A percentile compares a stretch with the other conserved stretches of the same genome.
Conservation (phyloP, 2,113 vertebrate genomes). For the Crotalus helleri region DNA sequence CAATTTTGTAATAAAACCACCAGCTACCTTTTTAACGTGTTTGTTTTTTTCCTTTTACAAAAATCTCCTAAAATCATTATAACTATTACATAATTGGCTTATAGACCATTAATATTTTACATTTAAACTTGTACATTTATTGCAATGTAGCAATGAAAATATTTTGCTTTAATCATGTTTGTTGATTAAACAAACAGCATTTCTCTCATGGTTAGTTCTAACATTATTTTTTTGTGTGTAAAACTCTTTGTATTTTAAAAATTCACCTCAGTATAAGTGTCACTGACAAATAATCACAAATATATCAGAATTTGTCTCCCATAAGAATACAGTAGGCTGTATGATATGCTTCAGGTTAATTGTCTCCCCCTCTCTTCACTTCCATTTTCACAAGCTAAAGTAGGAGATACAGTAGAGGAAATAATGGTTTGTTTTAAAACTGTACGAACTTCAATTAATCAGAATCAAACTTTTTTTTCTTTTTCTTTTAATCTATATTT, state of each 20-base stretch:
- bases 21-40: neutral
- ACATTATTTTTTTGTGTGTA: neutral
- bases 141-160: conserved; percentile 23
- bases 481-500: neutral
- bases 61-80: conserved; percentile 1
- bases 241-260: neutral
- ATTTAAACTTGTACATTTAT: conserved; percentile 20
- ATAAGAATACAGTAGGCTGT: neutral
- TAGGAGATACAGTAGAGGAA: neutral
- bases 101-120: conserved; percentile 22
- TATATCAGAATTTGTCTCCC: neutral
- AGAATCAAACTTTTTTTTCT: neutral
- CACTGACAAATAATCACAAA: neutral
- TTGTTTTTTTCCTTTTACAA: neutral
- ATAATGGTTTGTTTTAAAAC: neutral
- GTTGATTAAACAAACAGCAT: conserved; percentile 4
- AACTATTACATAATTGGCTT: conserved; percentile 12
- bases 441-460: neutral
- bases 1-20: neutral
- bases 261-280: neutral
- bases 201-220: neutral
- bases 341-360: neutral
- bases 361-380: neutral
- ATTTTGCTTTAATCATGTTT: conserved; percentile 19
- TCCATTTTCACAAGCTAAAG: neutral